Evolutionary conservation across 2,113 vertebrate genomes (phyloP).

Genomic region (Butorides virescens): DNA sequence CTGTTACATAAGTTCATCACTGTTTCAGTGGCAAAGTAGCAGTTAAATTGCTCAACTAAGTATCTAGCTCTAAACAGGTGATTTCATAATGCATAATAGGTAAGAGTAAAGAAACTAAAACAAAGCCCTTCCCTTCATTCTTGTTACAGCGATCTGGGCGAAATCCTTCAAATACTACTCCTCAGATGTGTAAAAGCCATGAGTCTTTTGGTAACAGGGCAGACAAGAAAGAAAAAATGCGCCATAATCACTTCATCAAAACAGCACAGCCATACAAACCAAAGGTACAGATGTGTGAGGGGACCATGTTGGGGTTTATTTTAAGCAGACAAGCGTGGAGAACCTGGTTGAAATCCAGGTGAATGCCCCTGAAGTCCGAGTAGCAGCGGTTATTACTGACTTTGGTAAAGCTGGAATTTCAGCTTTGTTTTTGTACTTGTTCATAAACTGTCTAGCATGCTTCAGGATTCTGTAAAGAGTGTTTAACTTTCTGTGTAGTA

Average conservation of each 20-base stretch:
- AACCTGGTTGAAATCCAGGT: not conserved
- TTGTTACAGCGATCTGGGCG: slow-evolving; percentile 86
- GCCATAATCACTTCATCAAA: slow-evolving; percentile 99
- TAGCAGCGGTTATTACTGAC: not conserved
- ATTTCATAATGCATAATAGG: not conserved
- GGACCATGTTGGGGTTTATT: rapidly evolving
- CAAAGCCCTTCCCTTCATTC: not conserved
- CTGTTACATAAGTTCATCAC: not conserved
- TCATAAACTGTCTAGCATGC: not conserved
- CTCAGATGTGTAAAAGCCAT: slow-evolving; percentile 89
- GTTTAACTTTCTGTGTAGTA: not conserved
- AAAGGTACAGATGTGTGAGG: slow-evolving; percentile 77
- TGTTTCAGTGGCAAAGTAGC: not conserved
- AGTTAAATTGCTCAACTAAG: not conserved
- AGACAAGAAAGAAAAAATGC: slow-evolving; percentile 96
- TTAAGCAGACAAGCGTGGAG: not conserved
- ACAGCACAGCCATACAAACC: slow-evolving; percentile 98
- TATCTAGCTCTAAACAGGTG: not conserved
- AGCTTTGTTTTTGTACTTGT: not conserved
- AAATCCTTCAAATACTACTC: slow-evolving; percentile 82
- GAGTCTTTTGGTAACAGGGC: slow-evolving; percentile 94
- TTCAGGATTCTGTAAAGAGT: not conserved
- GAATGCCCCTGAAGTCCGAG: not conserved
- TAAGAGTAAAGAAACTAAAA: not conserved
- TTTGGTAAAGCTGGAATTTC: not conserved